phyloP scores from a whole-genome alignment of 2,797 vertebrate genomes.

The Cygnus olor region DNA sequence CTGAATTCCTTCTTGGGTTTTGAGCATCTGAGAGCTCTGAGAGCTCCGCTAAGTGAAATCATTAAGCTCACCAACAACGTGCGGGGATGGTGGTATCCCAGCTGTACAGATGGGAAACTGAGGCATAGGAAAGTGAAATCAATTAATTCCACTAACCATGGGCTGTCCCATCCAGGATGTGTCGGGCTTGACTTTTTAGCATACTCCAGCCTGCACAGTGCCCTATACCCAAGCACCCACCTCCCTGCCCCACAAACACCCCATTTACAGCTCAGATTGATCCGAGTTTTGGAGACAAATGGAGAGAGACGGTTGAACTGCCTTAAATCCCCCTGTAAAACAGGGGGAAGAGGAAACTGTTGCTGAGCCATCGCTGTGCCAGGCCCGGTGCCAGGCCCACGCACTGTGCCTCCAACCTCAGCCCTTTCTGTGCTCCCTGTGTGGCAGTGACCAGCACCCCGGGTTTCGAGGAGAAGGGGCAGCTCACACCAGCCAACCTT shows the following conservation, averaged over 20 bases:
- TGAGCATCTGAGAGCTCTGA: neutral
- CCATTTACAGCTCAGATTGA: neutral
- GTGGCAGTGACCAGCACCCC: accelerated
- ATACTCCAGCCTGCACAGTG: neutral
- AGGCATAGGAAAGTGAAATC: neutral
- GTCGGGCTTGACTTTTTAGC: neutral
- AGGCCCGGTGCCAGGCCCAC: neutral
- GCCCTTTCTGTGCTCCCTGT: neutral
- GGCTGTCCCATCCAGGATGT: neutral
- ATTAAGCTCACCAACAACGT: neutral
- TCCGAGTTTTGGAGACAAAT: neutral
- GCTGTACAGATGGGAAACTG: neutral
- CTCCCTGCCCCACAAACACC: neutral
- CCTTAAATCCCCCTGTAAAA: neutral
- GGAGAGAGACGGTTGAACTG: neutral
- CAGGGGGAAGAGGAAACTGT: neutral
- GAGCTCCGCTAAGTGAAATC: neutral
- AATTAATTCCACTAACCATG: neutral
- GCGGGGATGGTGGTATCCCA: neutral
- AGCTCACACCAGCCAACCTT: neutral
- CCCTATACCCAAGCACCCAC: neutral
- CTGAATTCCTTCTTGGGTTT: neutral
- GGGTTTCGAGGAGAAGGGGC: accelerated
- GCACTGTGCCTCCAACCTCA: neutral
- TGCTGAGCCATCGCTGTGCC: neutral